These are phyloP conservation scores for Sebastes oblongus DNA, from an alignment of 2,797 vertebrate species.

Conservation along the genomic window DNA sequence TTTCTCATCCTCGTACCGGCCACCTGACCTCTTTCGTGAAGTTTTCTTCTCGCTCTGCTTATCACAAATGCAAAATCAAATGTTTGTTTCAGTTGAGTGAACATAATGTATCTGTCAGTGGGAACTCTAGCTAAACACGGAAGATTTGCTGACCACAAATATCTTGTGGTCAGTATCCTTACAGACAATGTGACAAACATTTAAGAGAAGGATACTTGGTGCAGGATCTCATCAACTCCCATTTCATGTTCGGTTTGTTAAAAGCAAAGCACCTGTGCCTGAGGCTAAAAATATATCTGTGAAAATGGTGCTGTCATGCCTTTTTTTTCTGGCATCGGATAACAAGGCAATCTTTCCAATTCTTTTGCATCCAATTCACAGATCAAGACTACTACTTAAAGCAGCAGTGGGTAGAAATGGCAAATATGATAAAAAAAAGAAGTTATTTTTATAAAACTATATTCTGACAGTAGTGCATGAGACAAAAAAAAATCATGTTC, in stretches of 20 bases:
- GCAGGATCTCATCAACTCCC: not conserved
- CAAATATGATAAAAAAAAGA: too few relatives aligned
- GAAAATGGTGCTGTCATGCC: not conserved
- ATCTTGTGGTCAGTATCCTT: not conserved
- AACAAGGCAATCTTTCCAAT: not conserved
- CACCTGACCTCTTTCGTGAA: not conserved
- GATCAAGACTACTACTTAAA: constrained; percentile 18
- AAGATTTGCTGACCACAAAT: not conserved
- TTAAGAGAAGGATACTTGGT: not conserved
- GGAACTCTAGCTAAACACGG: not conserved
- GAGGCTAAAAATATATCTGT: not conserved
- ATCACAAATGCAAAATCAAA: not conserved
- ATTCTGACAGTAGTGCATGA: too few relatives aligned
- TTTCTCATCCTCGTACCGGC: constrained; percentile 18
- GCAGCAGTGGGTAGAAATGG: too few relatives aligned
- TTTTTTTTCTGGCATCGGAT: not conserved
- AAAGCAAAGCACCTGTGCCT: not conserved
- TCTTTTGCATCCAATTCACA: not conserved
- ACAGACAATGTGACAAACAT: not conserved
- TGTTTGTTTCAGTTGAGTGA: not conserved
- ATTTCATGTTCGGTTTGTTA: not conserved
- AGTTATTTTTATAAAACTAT: too few relatives aligned
- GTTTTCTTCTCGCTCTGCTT: not conserved
- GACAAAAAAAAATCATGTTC: too few relatives aligned
- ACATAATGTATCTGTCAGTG: not conserved